Evolutionary conservation across 1,140 invertebrate species (phyloP).

Genomic region (honey bee (Apis mellifera)): Amel_HAv3.1 CM009934.2:2878501-2879000

Average conservation of each 20-base stretch:
- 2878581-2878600: slow-evolving; percentile 43
- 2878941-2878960: slow-evolving; percentile 9
- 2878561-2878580: not conserved
- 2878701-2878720: slow-evolving; percentile 79
- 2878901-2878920: slow-evolving; percentile 80
- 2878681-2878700: slow-evolving; percentile 82
- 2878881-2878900: slow-evolving; percentile 71
- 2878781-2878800: not conserved
- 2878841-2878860: not conserved
- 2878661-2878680: slow-evolving; percentile 82
- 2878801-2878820: not conserved
- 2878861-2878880: slow-evolving; percentile 23
- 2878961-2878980: no score
- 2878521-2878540: not conserved
- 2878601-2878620: slow-evolving; percentile 69
- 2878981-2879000: not conserved
- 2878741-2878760: not conserved
- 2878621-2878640: slow-evolving; percentile 77
- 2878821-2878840: not conserved
- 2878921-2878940: slow-evolving; percentile 80
- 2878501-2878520: not conserved
- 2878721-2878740: slow-evolving; percentile 39
- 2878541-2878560: not conserved
- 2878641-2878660: slow-evolving; percentile 83
- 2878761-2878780: not conserved